These are phyloP conservation scores for Pipistrellus pygmaeus DNA, from an alignment of 2,797 vertebrate genomes.

Conservation along the genomic window DNA sequence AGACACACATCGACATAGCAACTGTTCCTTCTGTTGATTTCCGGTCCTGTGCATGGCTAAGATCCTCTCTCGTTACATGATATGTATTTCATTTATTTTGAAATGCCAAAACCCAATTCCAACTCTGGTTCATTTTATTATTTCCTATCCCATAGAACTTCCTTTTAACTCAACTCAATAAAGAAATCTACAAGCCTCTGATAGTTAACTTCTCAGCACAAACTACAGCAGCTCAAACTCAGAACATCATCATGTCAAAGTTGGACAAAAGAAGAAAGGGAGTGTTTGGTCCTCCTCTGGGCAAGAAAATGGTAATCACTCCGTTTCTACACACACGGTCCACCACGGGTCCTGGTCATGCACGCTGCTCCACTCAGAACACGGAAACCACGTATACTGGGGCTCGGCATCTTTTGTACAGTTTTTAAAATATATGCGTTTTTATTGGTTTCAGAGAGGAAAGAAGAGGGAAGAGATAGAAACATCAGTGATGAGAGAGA, in stretches of 20 bases:
- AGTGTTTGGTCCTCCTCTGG: slow-evolving; percentile 93
- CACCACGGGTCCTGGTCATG: rapidly evolving
- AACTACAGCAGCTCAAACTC: slow-evolving; percentile 96
- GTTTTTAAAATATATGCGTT: not conserved
- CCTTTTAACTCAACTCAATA: slow-evolving; percentile 92
- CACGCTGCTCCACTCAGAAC: not conserved
- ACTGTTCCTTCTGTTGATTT: not conserved
- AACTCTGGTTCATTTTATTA: slow-evolving; percentile 35
- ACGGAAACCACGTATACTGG: not conserved
- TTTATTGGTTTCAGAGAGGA: too few relatives aligned
- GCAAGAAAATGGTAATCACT: slow-evolving; percentile 92
- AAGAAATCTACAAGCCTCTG: slow-evolving; percentile 93
- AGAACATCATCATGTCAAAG: slow-evolving; percentile 96
- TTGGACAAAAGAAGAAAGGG: slow-evolving; percentile 95
- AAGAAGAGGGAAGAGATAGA: too few relatives aligned
- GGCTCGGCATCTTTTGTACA: not conserved
- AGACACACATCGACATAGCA: not conserved
- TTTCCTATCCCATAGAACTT: slow-evolving; percentile 91
- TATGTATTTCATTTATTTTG: slow-evolving; percentile 39
- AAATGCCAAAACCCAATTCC: slow-evolving; percentile 39
- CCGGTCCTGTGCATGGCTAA: not conserved
- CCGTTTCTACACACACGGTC: not conserved
- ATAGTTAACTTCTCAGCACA: slow-evolving; percentile 97
- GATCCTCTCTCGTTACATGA: not conserved
- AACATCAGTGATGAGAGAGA: too few relatives aligned